Evolutionary conservation across 2,888 invertebrate genomes (phyloP), one percentile per base, ranked within the genome.

Genomic region (Buathra laborator): DNA sequence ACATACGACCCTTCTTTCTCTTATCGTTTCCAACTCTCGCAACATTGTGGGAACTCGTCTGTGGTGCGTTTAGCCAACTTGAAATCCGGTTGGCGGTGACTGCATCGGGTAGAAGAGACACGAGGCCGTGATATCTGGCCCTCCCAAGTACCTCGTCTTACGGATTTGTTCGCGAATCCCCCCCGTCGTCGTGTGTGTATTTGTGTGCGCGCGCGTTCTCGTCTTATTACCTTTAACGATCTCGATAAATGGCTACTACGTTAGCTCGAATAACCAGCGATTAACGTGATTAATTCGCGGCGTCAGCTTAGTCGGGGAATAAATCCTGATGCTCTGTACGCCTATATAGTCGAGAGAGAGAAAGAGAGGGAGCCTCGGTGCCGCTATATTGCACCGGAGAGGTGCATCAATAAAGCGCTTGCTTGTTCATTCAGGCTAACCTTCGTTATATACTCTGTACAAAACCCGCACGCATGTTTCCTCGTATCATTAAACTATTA

Each of bases 211-310:
- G 67, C 62, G 46, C 24, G 77, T 76, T 77, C 62, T 24, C 44
- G 51, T 72, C 56, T 71, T 80, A 83, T 80, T 80, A 72, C 66
- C 78, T 81, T 77, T 79, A 84, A 82, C 81, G 82, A 86, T 46
- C 72, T 72, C 82, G 82, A 86, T 84, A 84, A 86, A 86, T 78
- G 80, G 84, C 74, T 70, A 75, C 59, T 74, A 74, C 77, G 71
- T 77, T 74, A 80, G 43, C 67, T 77, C 83, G 81, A 85, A 86
- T 84, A 83, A 80, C 56, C 79, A 71, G 59, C 74, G 83, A 87
- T 87, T 87, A 87, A 81, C 81, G 81, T 87, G 87, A 87, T 85
- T 87, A 86, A 87, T 87, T 82, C 72, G 70, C 67, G 43, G 67
- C 72, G 81, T 87, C 81, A 70, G 87, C 80, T 83, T 81, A 83